Conservation (phyloP, 2,113 vertebrate species). For the Mirza zaza region DNA sequence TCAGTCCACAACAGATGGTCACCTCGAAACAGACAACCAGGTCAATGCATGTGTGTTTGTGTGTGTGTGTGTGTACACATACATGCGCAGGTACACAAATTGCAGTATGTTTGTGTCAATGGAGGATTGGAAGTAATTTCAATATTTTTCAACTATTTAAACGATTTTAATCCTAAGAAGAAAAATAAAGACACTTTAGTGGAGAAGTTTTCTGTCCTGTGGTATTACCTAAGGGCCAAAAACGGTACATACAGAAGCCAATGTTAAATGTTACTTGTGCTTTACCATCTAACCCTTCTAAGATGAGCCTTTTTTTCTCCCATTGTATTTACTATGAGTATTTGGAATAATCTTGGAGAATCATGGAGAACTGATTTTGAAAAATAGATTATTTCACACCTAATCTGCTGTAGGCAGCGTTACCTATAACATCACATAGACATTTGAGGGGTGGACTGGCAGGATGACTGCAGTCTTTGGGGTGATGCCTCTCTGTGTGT, state of each 20-base stretch:
- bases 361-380: neutral
- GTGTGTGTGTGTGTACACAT: too few relatives aligned
- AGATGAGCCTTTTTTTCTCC: too few relatives aligned
- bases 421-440: rapidly evolving
- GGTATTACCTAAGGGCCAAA: neutral
- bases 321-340: neutral
- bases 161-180: neutral
- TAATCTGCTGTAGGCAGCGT: neutral
- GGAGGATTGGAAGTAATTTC: neutral
- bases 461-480: neutral
- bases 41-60: neutral
- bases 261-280: neutral
- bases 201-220: neutral
- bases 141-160: neutral
- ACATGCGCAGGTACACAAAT: neutral
- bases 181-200: neutral
- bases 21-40: neutral
- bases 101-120: neutral
- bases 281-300: neutral
- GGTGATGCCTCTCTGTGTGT: neutral
- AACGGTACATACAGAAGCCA: neutral
- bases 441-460: neutral
- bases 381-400: neutral
- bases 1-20: neutral
- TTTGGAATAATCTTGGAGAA: neutral